A percentile compares a stretch with the other conserved stretches of the same genome.
Conservation (phyloP, 2,113 vertebrate genomes). For the Hyla sarda region DNA sequence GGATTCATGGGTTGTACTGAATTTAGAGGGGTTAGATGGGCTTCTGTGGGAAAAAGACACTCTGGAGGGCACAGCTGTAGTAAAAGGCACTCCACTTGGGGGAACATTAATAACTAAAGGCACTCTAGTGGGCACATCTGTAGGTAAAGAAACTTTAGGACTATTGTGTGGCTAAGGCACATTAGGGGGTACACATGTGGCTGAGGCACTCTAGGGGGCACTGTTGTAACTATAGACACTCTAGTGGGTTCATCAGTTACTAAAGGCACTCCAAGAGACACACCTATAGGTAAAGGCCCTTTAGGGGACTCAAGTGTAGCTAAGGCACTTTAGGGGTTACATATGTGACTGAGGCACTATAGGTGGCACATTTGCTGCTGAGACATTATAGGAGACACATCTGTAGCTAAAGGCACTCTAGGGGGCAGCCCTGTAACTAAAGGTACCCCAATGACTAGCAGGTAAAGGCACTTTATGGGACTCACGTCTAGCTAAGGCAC, state of each 20-base stretch:
- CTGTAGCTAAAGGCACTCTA: too few relatives aligned
- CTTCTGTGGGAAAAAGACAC: too few relatives aligned
- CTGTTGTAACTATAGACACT: not conserved
- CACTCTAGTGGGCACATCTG: not conserved
- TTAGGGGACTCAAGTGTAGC: too few relatives aligned
- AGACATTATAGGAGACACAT: not conserved
- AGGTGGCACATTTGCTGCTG: not conserved
- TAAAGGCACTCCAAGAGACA: not conserved
- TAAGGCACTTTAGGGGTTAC: not conserved
- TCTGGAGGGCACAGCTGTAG: too few relatives aligned
- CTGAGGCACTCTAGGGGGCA: not conserved
- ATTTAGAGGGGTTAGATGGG: too few relatives aligned
- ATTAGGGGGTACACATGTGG: not conserved
- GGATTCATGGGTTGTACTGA: not conserved
- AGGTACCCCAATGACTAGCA: too few relatives aligned
- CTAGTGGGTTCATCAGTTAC: too few relatives aligned
- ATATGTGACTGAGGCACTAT: not conserved
- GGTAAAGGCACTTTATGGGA: not conserved
- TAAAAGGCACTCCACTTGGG: too few relatives aligned
- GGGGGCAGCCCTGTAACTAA: too few relatives aligned
- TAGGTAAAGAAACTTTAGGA: not conserved
- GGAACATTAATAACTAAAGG: not conserved
- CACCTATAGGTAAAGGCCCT: too few relatives aligned
- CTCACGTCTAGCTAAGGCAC: not conserved
- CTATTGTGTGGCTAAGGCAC: not conserved